Base-by-base conservation (phyloP, 2,113 vertebrate genomes). In the Hepsetus odoe region DNA sequence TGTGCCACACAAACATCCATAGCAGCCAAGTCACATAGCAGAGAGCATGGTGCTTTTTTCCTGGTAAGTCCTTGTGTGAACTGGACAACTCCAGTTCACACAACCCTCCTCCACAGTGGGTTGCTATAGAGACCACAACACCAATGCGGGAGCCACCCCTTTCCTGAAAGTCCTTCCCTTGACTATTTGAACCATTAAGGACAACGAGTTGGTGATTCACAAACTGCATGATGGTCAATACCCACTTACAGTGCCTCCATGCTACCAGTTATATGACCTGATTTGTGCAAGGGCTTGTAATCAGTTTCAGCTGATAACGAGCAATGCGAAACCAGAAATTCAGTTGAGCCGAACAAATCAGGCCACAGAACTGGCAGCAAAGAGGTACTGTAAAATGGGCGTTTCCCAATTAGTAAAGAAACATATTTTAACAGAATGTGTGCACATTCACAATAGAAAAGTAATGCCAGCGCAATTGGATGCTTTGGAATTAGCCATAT, bases 41-140 rank as follows among this genome's bases (percentile, higher is more conserved):
- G 24, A 7, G 51, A 55, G n/a, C 51, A 24, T 24, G 51, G 24
- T 55, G 51, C 51, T 55, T 6, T 24, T 55, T n/a, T 55, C 51
- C 51, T 24, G 51, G n/a, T 55, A 10, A 22, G 51, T 55, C 51
- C 51, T 55, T n/a, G 51, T 24, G 51, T 55, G 51, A 55, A 55
- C 51, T 55, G 51, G 8, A 55, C 49, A 51, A 51, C 49, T 51
- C 49, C 49, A 55, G n/a, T 55, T 55, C 51, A 55, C 51, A 55
- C n/a, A 22, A 55, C 51, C 10, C n/a, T 22, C 51, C 16, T 62
- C 32, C 28, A 35, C 5, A 20, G 30, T 10, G 32, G 5, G 61
- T 65, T 65, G 61, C 61, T 35, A 32, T 62, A 32, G 59, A 62
- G 30, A 62, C 59, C 14, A 4, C 59, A 62, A 9, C 61, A 65